Base-by-base conservation (phyloP, 2,113 vertebrate genomes). In the Marcusenius ussheri region DNA sequence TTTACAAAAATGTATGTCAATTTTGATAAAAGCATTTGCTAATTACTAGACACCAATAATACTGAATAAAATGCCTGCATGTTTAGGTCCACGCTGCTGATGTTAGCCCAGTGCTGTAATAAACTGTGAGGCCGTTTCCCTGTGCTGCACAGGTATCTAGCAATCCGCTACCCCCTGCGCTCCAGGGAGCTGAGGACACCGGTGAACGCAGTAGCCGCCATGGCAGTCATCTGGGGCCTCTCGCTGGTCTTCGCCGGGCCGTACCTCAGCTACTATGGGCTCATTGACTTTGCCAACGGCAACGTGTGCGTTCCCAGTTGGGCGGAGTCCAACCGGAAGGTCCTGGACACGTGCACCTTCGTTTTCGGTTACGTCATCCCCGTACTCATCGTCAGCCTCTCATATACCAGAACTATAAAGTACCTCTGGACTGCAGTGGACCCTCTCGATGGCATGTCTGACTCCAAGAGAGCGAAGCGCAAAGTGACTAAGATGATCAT, bases 401-500 rank as follows among this genome's bases (percentile, higher is more conserved):
- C 97, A 0, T 98, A 97, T 93, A 97, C 96, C 5, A 94, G 97
- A 84, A 97, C 97, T 70, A 97, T 98, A 93, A 98, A 97, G 91
- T 97, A 96, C 93, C 95, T 98, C 39, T 98, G 97, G 97, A 98
- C 97, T 0, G 96, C 97, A 0, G 97, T 98, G 35, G 96, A 97
- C 91, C 97, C 97, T 3, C 85, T 97, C 56, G 96, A 97, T 3
- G 96, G 97, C 90, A 94, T 97, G 96, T 97, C 96, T 0, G 97
- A 97, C 90, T 97, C 97, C 83, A 97, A 96, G 91, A 95, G 97
- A 88, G 97, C 97, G 91, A 98, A 97, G 90, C 93, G 95, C 45
- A 98, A 97, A 88, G 97, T 97, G 90, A 98, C 97, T 91, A 97
- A 97, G 92, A 97, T 97, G 97, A 97, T 97, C 92, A 97, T 97